Conservation (phyloP, 2,888 invertebrate genomes). For the Noctuana brunneofusca region DNA sequence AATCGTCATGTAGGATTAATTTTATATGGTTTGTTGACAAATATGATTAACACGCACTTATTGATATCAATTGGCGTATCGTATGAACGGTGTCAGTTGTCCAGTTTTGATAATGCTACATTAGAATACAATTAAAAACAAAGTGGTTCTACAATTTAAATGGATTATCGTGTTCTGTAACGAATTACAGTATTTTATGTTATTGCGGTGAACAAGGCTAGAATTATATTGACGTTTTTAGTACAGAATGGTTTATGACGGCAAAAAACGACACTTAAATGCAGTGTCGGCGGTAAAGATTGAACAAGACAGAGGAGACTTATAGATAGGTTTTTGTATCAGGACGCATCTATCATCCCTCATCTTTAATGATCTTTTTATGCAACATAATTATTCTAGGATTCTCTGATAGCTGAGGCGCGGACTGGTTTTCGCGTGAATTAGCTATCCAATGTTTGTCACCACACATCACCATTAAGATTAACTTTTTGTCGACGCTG, state of each 20-base stretch:
- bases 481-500: conserved; percentile 7
- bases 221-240: conserved; percentile 9
- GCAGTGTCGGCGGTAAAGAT: conserved; percentile 18
- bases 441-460: conserved; percentile 22
- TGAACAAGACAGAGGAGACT: conserved; percentile 10
- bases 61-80: background rate
- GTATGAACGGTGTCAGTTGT: too few species aligned
- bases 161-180: background rate
- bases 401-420: conserved; percentile 8
- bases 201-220: conserved; percentile 3
- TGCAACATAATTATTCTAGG: conserved; percentile 24
- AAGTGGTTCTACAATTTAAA: too few species aligned
- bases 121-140: background rate
- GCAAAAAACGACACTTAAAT: conserved; percentile 18
- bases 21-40: background rate
- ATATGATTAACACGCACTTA: background rate
- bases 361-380: conserved; percentile 30
- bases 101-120: background rate
- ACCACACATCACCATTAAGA: conserved; percentile 19
- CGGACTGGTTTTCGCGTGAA: background rate
- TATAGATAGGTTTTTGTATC: conserved; percentile 19
- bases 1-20: background rate
- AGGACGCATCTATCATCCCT: conserved; percentile 26
- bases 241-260: background rate
- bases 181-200: background rate